phyloP scores from a whole-genome alignment of 2,888 invertebrate genomes.

The Monoplex corrugatus region DNA sequence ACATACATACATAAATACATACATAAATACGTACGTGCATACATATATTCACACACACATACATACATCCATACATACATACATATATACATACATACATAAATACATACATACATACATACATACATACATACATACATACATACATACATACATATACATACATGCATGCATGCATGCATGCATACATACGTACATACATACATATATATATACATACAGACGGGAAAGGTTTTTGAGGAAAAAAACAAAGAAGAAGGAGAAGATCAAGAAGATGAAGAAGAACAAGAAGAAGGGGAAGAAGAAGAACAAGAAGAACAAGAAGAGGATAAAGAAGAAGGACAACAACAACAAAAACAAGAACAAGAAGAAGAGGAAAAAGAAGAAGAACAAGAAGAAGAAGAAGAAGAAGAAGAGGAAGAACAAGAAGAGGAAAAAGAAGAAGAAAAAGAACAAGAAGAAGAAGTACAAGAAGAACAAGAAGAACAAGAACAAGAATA shows the following conservation, averaged over 20 bases:
- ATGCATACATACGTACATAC: neutral
- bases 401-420: neutral
- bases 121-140: slow-evolving; percentile 9
- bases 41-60: neutral
- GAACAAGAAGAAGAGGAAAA: neutral
- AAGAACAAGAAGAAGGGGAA: too few relatives aligned
- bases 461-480: neutral
- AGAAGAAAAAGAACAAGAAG: slow-evolving; percentile 29
- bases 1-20: neutral
- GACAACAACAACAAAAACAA: too few relatives aligned
- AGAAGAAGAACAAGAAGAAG: neutral
- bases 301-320: too few relatives aligned
- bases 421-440: slow-evolving; percentile 31
- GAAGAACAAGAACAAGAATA: neutral
- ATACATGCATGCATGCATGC: neutral
- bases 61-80: neutral
- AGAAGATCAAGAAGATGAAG: too few relatives aligned
- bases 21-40: neutral
- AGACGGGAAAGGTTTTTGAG: too few relatives aligned
- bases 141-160: slow-evolving; percentile 26
- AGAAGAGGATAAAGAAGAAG: too few relatives aligned
- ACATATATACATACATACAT: neutral
- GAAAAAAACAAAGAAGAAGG: too few relatives aligned
- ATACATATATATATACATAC: neutral
- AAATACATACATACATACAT: neutral